Conservation (phyloP, 2,113 vertebrate species). For the Oryzias woworae region DNA sequence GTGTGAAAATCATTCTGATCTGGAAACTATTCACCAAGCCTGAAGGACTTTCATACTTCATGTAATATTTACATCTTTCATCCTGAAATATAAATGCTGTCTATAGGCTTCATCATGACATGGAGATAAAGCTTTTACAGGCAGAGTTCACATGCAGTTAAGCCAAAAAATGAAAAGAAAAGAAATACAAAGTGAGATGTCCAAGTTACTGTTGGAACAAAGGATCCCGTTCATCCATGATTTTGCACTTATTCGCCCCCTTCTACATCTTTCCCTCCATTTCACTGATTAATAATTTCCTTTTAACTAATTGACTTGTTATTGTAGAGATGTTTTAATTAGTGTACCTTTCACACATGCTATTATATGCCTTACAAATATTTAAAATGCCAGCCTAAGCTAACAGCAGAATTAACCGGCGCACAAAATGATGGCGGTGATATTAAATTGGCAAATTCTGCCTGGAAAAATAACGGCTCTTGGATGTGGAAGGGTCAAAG, state of each 20-base stretch:
- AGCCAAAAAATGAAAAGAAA: background rate
- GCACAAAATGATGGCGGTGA: conserved; percentile 65
- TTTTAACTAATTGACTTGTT: conserved; percentile 8
- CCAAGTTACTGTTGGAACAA: background rate
- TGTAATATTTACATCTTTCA: conserved; percentile 8
- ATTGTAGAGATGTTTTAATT: conserved; percentile 49
- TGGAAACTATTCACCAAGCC: too few species aligned
- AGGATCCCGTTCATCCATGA: background rate
- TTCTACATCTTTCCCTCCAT: background rate
- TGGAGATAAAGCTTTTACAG: background rate
- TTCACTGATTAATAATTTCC: background rate
- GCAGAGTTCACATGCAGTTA: conserved; percentile 4
- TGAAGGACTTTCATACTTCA: background rate
- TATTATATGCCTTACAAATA: conserved; percentile 20
- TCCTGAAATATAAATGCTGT: conserved; percentile 17
- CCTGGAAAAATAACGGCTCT: conserved; percentile 62
- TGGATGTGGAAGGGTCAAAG: conserved; percentile 62
- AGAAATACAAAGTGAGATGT: background rate
- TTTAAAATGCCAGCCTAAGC: conserved; percentile 67
- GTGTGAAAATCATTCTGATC: too few species aligned
- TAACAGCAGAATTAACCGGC: conserved; percentile 65
- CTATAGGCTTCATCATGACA: background rate
- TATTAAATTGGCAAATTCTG: conserved; percentile 70
- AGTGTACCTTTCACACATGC: conserved; percentile 24
- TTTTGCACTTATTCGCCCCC: background rate